phyloP scores from a whole-genome alignment of 2,797 vertebrate genomes.

The Liasis olivaceus region DNA sequence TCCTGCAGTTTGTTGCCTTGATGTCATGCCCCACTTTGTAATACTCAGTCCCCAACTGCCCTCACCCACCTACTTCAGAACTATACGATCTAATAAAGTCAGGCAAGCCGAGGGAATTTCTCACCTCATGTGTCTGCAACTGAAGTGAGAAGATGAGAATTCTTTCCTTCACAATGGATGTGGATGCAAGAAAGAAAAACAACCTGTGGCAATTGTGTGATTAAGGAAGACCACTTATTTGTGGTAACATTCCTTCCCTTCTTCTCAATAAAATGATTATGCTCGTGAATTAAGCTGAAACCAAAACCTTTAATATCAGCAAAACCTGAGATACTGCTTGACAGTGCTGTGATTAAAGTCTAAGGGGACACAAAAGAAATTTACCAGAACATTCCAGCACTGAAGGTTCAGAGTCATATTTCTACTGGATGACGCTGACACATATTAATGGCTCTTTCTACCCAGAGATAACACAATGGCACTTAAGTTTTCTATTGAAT shows the following conservation, averaged over 20 bases:
- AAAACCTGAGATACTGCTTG: conserved; percentile 39
- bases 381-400: conserved; percentile 41
- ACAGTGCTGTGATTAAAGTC: conserved; percentile 56
- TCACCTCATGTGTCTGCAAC: not conserved
- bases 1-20: not conserved
- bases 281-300: conserved; percentile 56
- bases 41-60: not conserved
- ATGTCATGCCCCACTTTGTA: not conserved
- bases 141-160: conserved; percentile 16
- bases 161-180: not conserved
- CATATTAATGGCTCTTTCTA: conserved; percentile 50
- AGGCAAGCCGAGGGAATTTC: not conserved
- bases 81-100: not conserved
- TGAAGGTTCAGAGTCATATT: conserved; percentile 60
- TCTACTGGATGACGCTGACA: conserved; percentile 65
- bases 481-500: conserved; percentile 42
- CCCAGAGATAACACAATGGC: conserved; percentile 55
- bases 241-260: conserved; percentile 39
- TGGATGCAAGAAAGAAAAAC: conserved; percentile 26
- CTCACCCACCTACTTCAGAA: not conserved
- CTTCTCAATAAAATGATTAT: conserved; percentile 11
- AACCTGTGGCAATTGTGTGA: conserved; percentile 1
- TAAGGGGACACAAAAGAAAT: conserved; percentile 57
- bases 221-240: conserved; percentile 42
- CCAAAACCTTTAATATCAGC: conserved; percentile 48